These are phyloP conservation scores for Herpetotheres cachinnans DNA, from an alignment of 2,113 vertebrate genomes.

Conservation along the genomic window DNA sequence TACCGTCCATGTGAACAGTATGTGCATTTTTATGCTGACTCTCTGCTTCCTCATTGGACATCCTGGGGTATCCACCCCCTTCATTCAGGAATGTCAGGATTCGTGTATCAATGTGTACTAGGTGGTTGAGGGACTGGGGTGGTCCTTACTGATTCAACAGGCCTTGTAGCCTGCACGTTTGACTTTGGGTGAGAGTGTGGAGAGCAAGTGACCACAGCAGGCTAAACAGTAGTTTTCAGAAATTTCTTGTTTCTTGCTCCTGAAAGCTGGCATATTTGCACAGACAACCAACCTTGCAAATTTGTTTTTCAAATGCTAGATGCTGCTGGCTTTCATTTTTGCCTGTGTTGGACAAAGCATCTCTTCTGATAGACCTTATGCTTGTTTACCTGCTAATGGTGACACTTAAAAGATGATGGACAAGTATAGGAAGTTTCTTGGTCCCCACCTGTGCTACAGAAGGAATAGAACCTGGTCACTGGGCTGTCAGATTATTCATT, in stretches of 20 bases:
- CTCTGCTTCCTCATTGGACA: background rate
- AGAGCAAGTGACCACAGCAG: background rate
- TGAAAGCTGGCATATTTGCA: background rate
- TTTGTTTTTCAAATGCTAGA: background rate
- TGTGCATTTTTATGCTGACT: background rate
- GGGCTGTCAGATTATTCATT: background rate
- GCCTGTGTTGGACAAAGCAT: background rate
- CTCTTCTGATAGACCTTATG: background rate
- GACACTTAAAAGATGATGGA: background rate
- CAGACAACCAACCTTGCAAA: background rate
- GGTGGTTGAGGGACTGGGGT: background rate
- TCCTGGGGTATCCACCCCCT: background rate
- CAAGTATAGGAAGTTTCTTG: background rate
- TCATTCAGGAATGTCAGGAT: background rate
- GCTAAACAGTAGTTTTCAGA: background rate
- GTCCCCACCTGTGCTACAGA: background rate
- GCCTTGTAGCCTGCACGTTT: background rate
- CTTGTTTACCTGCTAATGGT: background rate
- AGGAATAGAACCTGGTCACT: background rate
- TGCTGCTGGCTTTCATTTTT: background rate
- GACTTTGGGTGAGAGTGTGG: background rate
- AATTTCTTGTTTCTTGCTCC: background rate
- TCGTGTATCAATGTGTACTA: background rate
- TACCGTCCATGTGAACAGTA: background rate
- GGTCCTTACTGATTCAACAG: background rate